Percentiles rank a stretch among this genome's conserved stretches.
Conservation (phyloP, 2,888 invertebrate genomes). For the Himalopsyche tibetana region DNA sequence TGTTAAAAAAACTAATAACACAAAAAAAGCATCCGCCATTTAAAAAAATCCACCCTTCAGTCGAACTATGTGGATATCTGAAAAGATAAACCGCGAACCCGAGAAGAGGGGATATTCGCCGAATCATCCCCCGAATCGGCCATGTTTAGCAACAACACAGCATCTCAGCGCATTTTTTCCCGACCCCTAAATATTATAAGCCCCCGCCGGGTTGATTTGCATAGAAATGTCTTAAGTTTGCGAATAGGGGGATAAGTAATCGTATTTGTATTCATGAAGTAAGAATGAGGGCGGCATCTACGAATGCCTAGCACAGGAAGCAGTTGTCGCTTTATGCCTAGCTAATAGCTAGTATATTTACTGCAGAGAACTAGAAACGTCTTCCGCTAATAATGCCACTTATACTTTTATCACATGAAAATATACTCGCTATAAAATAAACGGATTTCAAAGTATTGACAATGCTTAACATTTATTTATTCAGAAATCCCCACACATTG, state of each 20-base stretch:
- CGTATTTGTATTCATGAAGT: constrained; percentile 65
- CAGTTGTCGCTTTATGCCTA: constrained; percentile 31
- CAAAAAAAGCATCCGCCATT: constrained; percentile 21
- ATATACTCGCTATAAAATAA: too few species aligned
- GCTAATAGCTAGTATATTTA: constrained; percentile 20
- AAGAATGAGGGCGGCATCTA: constrained; percentile 50
- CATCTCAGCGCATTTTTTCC: constrained; percentile 60
- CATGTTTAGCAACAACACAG: constrained; percentile 48
- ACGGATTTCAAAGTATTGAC: too few species aligned
- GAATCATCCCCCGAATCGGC: constrained; percentile 44
- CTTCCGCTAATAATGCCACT: not conserved
- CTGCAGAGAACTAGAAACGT: not conserved
- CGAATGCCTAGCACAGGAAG: constrained; percentile 9
- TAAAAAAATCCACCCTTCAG: not conserved
- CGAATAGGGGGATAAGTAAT: constrained; percentile 60
- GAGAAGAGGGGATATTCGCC: constrained; percentile 23
- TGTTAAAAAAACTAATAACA: not conserved
- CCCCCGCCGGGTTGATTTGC: constrained; percentile 61
- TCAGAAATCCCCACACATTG: too few species aligned
- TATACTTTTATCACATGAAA: too few species aligned
- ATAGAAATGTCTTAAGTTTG: constrained; percentile 66
- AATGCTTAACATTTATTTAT: too few species aligned
- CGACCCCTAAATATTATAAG: constrained; percentile 59
- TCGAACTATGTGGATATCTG: constrained; percentile 8
- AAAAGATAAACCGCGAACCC: constrained; percentile 35